Conservation (phyloP, 2,113 vertebrate species). For the Phyllostomus discolor region DNA sequence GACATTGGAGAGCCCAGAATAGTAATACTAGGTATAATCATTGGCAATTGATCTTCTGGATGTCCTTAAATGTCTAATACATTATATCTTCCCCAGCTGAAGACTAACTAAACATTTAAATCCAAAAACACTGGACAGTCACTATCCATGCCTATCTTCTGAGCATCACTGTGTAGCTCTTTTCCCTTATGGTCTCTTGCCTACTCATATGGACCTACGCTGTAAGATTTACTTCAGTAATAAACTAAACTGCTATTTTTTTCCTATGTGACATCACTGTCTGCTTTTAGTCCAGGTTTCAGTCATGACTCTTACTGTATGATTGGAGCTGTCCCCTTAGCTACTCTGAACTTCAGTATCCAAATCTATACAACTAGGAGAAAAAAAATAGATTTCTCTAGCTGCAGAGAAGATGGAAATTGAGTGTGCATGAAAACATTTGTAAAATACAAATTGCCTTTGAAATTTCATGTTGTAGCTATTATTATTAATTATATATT, state of each 20-base stretch:
- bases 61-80: background rate
- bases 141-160: background rate
- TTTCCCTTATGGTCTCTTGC: background rate
- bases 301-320: background rate
- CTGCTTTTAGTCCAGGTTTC: background rate
- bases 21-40: background rate
- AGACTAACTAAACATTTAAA: background rate
- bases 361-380: background rate
- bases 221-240: background rate
- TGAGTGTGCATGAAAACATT: background rate
- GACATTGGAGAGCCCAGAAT: background rate
- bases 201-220: background rate
- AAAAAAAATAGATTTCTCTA: background rate
- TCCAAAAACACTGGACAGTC: background rate
- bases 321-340: background rate
- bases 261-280: background rate
- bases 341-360: background rate
- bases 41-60: background rate
- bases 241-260: background rate
- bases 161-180: no score
- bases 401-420: background rate
- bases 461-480: background rate
- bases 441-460: background rate
- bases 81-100: background rate
- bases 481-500: background rate